Conservation (phyloP, 2,888 invertebrate species). For the Caenorhabditis sp. region DNA sequence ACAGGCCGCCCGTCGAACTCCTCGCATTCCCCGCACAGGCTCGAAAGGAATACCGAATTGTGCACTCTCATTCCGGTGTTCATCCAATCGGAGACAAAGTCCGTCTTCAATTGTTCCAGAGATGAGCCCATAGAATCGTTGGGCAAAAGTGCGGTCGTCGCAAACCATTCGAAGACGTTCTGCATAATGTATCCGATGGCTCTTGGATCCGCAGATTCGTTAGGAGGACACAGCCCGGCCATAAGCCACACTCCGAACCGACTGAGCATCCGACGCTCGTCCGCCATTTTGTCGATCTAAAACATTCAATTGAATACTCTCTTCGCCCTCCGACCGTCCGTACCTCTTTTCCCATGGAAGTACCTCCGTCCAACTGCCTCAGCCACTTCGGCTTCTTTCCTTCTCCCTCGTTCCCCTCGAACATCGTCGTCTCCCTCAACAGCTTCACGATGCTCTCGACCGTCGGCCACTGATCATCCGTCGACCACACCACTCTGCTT, state of each 20-base stretch:
- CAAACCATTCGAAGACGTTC: conserved; percentile 99
- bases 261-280: conserved; percentile 91
- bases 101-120: conserved; percentile 78
- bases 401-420: conserved; percentile 72
- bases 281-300: conserved; percentile 82
- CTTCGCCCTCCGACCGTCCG: too few relatives aligned
- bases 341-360: conserved; percentile 67
- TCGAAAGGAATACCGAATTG: conserved; percentile 91
- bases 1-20: conserved; percentile 84
- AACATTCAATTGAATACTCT: too few relatives aligned
- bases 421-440: conserved; percentile 87
- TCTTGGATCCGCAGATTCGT: conserved; percentile 81
- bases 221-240: conserved; percentile 87
- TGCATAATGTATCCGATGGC: conserved; percentile 90
- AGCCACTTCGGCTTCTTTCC: conserved; percentile 79
- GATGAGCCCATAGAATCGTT: conserved; percentile 82
- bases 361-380: conserved; percentile 78
- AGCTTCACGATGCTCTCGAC: conserved; percentile 81
- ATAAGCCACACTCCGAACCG: conserved; percentile 97
- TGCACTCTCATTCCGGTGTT: conserved; percentile 88
- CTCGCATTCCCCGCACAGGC: conserved; percentile 94
- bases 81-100: conserved; percentile 92
- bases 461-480: conserved; percentile 69
- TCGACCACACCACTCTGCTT: conserved; percentile 70
- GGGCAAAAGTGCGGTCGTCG: conserved; percentile 95